A percentile compares a stretch with the other conserved stretches of the same genome.
Conservation (phyloP, 2,888 invertebrate species). For the Diogma glabrata region DNA sequence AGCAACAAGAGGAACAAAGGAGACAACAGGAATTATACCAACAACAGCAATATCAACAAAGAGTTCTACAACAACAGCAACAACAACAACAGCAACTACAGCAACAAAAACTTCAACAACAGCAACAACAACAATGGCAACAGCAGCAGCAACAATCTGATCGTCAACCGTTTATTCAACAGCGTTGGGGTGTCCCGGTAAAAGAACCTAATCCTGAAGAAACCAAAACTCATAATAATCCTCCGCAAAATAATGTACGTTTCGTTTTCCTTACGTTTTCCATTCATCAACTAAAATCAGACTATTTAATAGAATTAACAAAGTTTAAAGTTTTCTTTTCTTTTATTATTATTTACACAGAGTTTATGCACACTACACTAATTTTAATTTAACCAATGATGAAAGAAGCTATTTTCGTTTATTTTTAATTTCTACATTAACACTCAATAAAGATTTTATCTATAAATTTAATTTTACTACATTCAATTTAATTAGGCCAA, state of each 20-base stretch:
- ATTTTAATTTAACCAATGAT: not conserved
- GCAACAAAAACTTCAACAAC: constrained; percentile 25
- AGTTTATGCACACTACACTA: no score
- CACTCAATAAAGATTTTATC: no score
- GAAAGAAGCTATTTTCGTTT: no score
- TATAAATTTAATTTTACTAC: no score
- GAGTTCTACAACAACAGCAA: constrained; percentile 20
- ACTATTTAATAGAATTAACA: no score
- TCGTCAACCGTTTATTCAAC: not conserved
- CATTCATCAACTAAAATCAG: no score
- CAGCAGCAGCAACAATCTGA: not conserved
- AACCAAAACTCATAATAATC: not conserved
- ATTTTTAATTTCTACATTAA: no score
- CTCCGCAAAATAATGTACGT: constrained; percentile 6
- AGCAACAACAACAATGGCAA: constrained; percentile 21
- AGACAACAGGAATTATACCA: constrained; percentile 22
- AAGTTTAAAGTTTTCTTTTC: no score
- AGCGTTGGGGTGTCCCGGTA: constrained; percentile 7
- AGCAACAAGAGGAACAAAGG: constrained; percentile 23
- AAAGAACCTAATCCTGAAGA: constrained; percentile 6
- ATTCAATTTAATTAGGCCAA: no score
- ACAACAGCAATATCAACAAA: constrained; percentile 24
- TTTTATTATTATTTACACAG: no score
- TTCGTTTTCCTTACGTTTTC: no score
- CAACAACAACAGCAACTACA: constrained; percentile 23